Evolutionary conservation across 2,797 vertebrate genomes (phyloP).

Genomic region (Alosa sapidissima): DNA sequence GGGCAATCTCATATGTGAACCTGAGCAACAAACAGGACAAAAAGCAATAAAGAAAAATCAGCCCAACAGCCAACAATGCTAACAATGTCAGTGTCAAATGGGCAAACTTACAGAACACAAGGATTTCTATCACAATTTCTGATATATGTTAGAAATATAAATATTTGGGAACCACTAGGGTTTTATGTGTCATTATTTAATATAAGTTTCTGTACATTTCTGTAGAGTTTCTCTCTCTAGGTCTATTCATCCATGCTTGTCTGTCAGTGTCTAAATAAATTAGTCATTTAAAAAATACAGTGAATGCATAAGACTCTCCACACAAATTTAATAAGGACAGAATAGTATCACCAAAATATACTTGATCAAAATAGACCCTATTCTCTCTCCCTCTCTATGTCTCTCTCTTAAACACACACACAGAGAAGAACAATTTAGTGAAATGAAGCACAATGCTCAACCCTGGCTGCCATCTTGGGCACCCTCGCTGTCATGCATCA

Average conservation of each 20-base stretch:
- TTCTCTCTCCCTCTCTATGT: neutral
- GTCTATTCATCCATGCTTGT: neutral
- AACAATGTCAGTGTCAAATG: neutral
- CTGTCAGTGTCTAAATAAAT: neutral
- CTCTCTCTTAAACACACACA: neutral
- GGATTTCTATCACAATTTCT: neutral
- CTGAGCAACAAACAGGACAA: constrained; percentile 64
- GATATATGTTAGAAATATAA: neutral
- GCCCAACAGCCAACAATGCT: neutral
- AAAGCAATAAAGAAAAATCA: neutral
- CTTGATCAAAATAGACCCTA: neutral
- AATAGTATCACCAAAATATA: neutral
- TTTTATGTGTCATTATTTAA: neutral
- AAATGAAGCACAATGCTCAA: neutral
- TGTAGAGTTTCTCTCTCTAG: neutral
- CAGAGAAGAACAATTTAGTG: neutral
- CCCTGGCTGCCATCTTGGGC: neutral
- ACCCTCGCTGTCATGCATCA: constrained; percentile 11
- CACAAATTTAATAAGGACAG: neutral
- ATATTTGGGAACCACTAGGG: neutral
- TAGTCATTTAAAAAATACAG: neutral
- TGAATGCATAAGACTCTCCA: neutral
- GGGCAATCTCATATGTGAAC: constrained; percentile 99
- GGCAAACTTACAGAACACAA: neutral
- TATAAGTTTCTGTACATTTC: neutral